Conservation (phyloP, 2,797 vertebrate species). For the Lithobates pipiens region DNA sequence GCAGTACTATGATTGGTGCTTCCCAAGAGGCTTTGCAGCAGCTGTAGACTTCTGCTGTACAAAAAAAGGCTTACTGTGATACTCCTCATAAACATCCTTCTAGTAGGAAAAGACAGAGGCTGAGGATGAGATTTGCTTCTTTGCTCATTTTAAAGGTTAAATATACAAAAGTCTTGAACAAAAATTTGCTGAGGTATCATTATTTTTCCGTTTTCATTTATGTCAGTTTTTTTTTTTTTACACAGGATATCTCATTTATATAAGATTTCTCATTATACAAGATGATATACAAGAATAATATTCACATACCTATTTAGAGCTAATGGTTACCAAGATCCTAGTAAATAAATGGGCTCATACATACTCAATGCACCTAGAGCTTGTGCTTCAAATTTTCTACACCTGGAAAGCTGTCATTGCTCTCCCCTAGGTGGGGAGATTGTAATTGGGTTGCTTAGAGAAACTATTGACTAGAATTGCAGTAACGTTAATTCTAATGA, state of each 20-base stretch:
- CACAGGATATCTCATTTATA: not conserved
- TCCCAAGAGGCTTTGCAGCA: constrained; percentile 54
- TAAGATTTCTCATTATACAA: not conserved
- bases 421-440: not conserved
- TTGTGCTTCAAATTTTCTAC: not conserved
- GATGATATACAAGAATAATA: not conserved
- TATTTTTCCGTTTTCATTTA: not conserved
- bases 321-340: not conserved
- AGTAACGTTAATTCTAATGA: not conserved
- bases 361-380: not conserved
- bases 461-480: not conserved
- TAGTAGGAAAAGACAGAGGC: constrained; percentile 4
- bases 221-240: not conserved
- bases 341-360: not conserved
- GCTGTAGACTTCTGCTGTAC: constrained; percentile 25
- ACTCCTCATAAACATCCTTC: constrained; percentile 19
- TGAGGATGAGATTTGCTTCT: not conserved
- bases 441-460: not conserved
- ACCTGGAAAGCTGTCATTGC: not conserved
- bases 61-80: constrained; percentile 9
- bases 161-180: not conserved
- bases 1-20: constrained; percentile 44
- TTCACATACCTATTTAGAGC: not conserved
- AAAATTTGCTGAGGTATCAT: not conserved
- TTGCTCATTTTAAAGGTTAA: not conserved